Base-by-base conservation (phyloP, 1,140 invertebrate genomes). In the Zaprionus lachaisei region DNA sequence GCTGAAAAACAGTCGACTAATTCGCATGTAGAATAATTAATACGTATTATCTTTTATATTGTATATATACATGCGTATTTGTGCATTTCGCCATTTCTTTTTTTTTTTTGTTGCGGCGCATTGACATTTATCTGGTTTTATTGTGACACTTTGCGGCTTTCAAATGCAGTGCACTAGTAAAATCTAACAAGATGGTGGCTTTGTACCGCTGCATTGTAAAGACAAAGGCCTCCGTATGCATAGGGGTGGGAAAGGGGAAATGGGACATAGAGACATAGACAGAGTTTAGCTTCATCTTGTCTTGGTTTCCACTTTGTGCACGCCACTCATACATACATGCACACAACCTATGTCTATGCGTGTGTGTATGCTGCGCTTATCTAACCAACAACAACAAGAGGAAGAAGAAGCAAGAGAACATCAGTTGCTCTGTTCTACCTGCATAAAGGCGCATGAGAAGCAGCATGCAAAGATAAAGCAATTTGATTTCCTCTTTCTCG, bases 151-250 rank as follows among this genome's bases (percentile, higher is more conserved):
- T 51, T 72, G 57, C 20, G 44, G 61, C 66, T 65, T 49, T 9
- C 37, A 14, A 54, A 65, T 60, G 15, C 15, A 72, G 47, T 12
- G 61, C 62, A 65, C 57, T 55, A 66, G 38, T 49, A 49, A 63
- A 66, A 38, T 62, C 67, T 51, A 75, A 57, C 66, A 83, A 83
- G 76, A 86, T 86, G 83, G 83, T 67, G 83, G 58, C 41, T 69
- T 64, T 22, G 54, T 44, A 69, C 72, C 70, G 72, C 65, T 80
- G 49, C 65, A 64, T 26, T 47, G 47, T 14, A 20, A 55, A 57
- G 44, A 41, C 41, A 62, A 41, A 75, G 31, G 41, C 66, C 49
- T 14, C 54, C 49, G 57, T 60, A 51, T 51, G 38, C 44, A 65
- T 34, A 15, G 22, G 22, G 7, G 37, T 14, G 41, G 41, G 41